Conservation (phyloP, 2,113 vertebrate genomes). For the Dolichotis patagonum region DNA sequence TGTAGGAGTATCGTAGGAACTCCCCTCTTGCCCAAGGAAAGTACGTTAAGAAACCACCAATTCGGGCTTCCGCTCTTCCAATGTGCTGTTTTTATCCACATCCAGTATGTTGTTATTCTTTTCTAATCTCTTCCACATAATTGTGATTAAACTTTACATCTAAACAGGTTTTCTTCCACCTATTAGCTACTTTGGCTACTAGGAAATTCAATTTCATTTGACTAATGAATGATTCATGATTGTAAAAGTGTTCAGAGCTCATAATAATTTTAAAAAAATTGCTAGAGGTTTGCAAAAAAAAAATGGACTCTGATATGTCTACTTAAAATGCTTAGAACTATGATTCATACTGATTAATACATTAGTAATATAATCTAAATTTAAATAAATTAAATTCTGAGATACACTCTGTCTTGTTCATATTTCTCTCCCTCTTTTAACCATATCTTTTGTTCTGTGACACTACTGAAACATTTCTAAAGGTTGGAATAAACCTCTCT, state of each 20-base stretch:
- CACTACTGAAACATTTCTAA: slow-evolving; percentile 11
- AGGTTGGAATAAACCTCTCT: slow-evolving; percentile 49
- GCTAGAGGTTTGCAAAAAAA: slow-evolving; percentile 41
- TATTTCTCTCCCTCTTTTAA: slow-evolving; percentile 50
- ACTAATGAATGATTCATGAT: neutral
- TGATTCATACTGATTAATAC: slow-evolving; percentile 23
- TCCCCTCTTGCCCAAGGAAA: neutral
- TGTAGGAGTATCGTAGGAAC: neutral
- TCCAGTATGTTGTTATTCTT: neutral
- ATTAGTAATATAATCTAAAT: slow-evolving; percentile 23
- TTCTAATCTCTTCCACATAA: neutral
- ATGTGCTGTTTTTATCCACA: neutral
- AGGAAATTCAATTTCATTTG: slow-evolving; percentile 1
- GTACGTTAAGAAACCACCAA: neutral
- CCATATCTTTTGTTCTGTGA: neutral
- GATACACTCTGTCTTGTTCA: neutral
- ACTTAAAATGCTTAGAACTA: slow-evolving; percentile 23
- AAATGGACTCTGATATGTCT: neutral
- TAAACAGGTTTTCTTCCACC: neutral
- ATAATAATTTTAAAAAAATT: neutral
- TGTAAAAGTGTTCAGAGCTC: neutral
- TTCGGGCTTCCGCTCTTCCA: neutral
- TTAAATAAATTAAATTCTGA: slow-evolving; percentile 55
- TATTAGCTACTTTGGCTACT: neutral
- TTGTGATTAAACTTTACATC: neutral